Base-by-base conservation (phyloP, 2,888 invertebrate genomes). In the Drosophila neonasuta region DNA sequence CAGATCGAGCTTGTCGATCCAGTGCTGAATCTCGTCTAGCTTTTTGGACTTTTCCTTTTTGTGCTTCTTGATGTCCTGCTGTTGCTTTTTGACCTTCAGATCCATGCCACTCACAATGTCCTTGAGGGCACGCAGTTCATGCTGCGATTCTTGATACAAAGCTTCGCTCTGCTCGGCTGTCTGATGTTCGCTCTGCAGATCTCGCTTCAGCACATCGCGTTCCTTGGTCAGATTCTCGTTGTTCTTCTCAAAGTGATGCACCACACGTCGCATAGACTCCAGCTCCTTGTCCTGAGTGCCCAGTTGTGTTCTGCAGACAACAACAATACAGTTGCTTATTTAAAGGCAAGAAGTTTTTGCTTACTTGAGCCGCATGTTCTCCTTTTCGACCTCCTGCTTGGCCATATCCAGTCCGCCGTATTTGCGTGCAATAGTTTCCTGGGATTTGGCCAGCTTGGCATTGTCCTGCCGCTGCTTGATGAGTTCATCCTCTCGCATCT, bases 401-500 rank as follows among this genome's bases (percentile, higher is more conserved):
- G 86, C 60, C 44, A 88, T 86, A 50, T 91, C 88, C 0, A 89
- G 50, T 0, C 74, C 71, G 1, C 88, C 85, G 42, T 90, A 88
- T 58, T 90, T 91, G 11, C 90, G 86, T 0, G 89, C 86, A 2
- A 89, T 77, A 0, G 72, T 86, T 49, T 91, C 91, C 48, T 89
- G 88, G 0, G 87, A 78, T 68, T 90, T 91, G 55, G 87, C 80
- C 44, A 90, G 55, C 49, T 89, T 89, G 0, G 82, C 75, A 45
- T 88, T 89, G 7, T 91, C 91, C 55, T 88, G 86, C 11, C 86
- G 88, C 44, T 88, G 71, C 71, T 90, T 91, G 5, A 89, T 81
- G 5, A 88, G 79, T 71, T 91, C 91, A 59, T 91, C 91, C 57
- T 91, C 91, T 24, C 91, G 89, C 45, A 90, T 85, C 77, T 90